These are phyloP conservation scores for Drosophila paracracens DNA, from an alignment of 2,888 invertebrate species.

Conservation along the genomic window DNA sequence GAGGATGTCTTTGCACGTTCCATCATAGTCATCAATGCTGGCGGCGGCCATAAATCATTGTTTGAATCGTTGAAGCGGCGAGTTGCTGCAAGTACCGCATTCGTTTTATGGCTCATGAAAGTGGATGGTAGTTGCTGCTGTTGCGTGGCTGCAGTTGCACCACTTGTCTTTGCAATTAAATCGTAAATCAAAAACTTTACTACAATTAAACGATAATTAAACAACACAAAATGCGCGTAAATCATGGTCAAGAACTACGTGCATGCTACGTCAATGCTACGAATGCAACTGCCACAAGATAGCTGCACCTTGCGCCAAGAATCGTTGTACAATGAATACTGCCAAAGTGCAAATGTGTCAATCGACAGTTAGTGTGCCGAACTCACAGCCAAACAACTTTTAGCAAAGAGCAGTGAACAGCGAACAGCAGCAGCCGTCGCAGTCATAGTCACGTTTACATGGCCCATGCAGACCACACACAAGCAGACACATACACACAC, in stretches of 20 bases:
- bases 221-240: constrained; percentile 71
- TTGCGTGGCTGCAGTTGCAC: constrained; percentile 38
- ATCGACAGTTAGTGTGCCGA: constrained; percentile 68
- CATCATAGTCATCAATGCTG: constrained; percentile 76
- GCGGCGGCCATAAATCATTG: constrained; percentile 71
- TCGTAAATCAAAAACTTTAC: constrained; percentile 77
- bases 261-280: constrained; percentile 12
- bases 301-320: constrained; percentile 31
- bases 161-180: constrained; percentile 76
- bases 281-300: constrained; percentile 38
- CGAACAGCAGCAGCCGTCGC: constrained; percentile 29
- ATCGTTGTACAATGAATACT: constrained; percentile 54
- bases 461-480: constrained; percentile 32
- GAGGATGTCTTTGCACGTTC: constrained; percentile 62
- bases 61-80: constrained; percentile 40
- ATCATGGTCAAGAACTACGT: constrained; percentile 57
- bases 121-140: constrained; percentile 7
- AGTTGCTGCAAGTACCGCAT: constrained; percentile 27
- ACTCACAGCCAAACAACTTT: constrained; percentile 26
- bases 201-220: constrained; percentile 78
- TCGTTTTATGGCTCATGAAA: constrained; percentile 42
- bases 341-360: constrained; percentile 78
- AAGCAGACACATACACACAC: constrained; percentile 19
- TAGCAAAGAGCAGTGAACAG: background rate
- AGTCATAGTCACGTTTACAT: constrained; percentile 73